Evolutionary conservation across 2,797 vertebrate genomes (phyloP), one percentile per base, ranked within the genome.

Genomic region (Anguilla anguilla): DNA sequence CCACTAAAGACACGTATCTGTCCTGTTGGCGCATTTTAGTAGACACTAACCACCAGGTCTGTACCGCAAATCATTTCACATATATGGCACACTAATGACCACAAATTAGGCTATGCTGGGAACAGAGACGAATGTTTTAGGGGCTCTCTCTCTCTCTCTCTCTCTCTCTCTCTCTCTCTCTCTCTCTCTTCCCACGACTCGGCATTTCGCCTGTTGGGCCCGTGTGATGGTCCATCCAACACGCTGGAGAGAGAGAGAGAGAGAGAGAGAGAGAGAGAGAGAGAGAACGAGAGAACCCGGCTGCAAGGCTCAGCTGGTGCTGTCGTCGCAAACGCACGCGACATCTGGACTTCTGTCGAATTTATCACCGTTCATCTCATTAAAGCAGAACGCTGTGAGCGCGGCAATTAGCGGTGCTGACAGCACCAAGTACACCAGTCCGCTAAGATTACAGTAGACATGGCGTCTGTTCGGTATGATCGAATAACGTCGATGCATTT

Each of bases 291-390:
- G 31, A 11, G 15, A 77, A 39, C 31, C 35, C 31, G 31, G 35
- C 35, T 11, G 35, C 72, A 17, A 22, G 43, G 43, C 43, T 51
- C 79, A 82, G 79, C 19, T 51, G 22, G 79, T 49, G 79, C 43
- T 82, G 79, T 82, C 79, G 46, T 43, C 22, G 28, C 7, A 49
- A 82, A 82, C 51, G 22, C 10, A 31, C 79, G 79, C 79, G 79
- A 49, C 79, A 82, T 82, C 79, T 82, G 79, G 46, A 51, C 43
- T 46, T n/a, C 46, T 82, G 79, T 82, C 39, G 28, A 51, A 82
- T 49, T 82, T 82, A 49, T 82, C 79, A 17, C 46, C 19, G 43
- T 31, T 49, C 46, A 82, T 51, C 31, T 79, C 43, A 51, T 22
- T 82, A 25, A 46, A n/a, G 43, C 6, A 35, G 22, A 82, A 81